A percentile compares a stretch with the other conserved stretches of the same genome.
Evolutionary conservation across 2,888 invertebrate species (phyloP).

Genomic region (Polia nebulosa): DNA sequence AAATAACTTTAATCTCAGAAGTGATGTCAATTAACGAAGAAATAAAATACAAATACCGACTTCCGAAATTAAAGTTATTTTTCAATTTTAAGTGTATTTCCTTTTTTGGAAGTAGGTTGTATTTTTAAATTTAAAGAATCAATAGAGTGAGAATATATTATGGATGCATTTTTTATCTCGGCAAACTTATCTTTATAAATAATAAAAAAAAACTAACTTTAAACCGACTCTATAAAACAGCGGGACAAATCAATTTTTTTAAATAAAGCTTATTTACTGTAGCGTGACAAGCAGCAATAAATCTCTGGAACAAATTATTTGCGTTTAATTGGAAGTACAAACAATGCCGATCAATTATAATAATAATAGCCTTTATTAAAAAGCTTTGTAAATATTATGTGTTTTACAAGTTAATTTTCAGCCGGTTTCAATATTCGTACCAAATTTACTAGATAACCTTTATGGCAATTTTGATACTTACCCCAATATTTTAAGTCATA

Average conservation of each 20-base stretch:
- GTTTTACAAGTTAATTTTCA: constrained; percentile 12
- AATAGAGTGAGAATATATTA: too few relatives aligned
- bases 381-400: not conserved
- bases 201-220: not conserved
- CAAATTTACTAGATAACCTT: too few relatives aligned
- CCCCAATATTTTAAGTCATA: too few relatives aligned
- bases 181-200: not conserved
- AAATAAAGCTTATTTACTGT: not conserved
- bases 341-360: constrained; percentile 18
- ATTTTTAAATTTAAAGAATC: too few relatives aligned
- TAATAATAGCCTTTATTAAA: not conserved
- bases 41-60: too few relatives aligned
- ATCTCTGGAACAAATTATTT: constrained; percentile 21
- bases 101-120: too few relatives aligned
- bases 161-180: too few relatives aligned
- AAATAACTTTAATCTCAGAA: too few relatives aligned
- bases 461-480: too few relatives aligned
- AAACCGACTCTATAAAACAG: not conserved
- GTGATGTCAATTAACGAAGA: too few relatives aligned
- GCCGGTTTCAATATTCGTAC: not conserved
- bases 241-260: not conserved
- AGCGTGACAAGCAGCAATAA: constrained; percentile 26
- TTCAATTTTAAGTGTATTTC: too few relatives aligned
- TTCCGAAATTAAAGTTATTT: too few relatives aligned
- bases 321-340: constrained; percentile 27